Conservation (phyloP, 2,888 invertebrate genomes). For the Tachina grossa region DNA sequence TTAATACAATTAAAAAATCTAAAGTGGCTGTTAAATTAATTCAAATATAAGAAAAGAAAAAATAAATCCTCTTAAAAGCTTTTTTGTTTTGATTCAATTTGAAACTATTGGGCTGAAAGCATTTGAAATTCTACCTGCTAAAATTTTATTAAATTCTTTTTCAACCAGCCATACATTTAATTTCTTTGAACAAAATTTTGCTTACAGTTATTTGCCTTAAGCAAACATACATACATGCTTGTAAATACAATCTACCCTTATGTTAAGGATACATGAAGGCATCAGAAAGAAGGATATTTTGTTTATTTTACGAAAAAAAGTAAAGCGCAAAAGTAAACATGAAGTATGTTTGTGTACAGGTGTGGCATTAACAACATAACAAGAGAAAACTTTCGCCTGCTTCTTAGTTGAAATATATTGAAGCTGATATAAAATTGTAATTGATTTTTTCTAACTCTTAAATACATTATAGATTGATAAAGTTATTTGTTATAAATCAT, state of each 20-base stretch:
- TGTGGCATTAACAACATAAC: conserved; percentile 18
- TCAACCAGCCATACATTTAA: conserved; percentile 2
- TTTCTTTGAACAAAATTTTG: conserved; percentile 30
- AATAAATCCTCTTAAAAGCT: no score
- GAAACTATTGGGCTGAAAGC: neutral
- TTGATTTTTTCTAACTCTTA: neutral
- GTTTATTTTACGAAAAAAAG: neutral
- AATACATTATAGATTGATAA: neutral
- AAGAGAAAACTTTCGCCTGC: neutral
- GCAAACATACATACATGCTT: neutral
- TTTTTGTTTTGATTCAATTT: conserved; percentile 16
- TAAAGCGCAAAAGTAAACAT: neutral
- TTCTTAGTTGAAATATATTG: conserved; percentile 5
- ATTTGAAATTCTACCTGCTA: no score
- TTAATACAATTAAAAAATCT: no score
- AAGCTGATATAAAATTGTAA: neutral
- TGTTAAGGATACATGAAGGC: neutral
- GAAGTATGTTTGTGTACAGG: conserved; percentile 11
- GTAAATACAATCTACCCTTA: neutral
- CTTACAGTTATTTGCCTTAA: neutral
- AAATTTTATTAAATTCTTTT: neutral
- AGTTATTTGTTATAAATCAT: conserved; percentile 50
- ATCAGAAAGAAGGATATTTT: neutral
- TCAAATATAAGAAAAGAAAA: no score
- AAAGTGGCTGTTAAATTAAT: no score